Base-by-base conservation (phyloP, 2,888 invertebrate genomes). In the Mylabris sibirica region DNA sequence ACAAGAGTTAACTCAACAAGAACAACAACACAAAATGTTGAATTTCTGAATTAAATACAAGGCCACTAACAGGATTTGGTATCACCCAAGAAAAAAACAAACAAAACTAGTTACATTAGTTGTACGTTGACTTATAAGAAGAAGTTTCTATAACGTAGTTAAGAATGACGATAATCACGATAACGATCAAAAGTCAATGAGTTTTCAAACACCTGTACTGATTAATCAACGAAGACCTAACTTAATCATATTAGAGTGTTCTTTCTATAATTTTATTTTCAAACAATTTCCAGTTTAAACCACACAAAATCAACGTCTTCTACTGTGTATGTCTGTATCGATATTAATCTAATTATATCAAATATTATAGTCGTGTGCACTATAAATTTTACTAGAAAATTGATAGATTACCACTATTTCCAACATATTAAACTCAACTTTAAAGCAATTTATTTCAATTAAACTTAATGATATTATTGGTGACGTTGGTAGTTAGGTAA, bases 111-210 rank as follows among this genome's bases (percentile, higher is more conserved):
- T 57, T 53, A 49, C 53, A 61, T 60, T 60, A 60, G 60, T 60
- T 65, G 65, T 61, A 17, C 34, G 14, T 60, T 60, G 65, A 65
- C 60, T 53, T 60, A n/a, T n/a, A n/a, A n/a, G n/a, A 60, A 65
- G 14, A 35, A 35, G 11, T 57, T 57, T 63, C 30, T 59, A 41
- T 22, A 38, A 22, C 17, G 44, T 53, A 22, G 17, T 20, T 49
- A 9, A 8, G 11, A 8, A 53, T 49, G 20, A 49, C 11, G 24
- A 53, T 8, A 8, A 30, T 30, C n/a, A n/a, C n/a, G n/a, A n/a
- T n/a, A n/a, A n/a, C 9, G 49, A 49, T 49, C 49, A 9, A 49
- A 49, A 49, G 17, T 49, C 53, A 26, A 57, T 57, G 24, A 57
- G 22, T 53, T 22, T 12, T 24, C 57, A 22, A 57, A 57, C 57